These are phyloP conservation scores for Xestia ashworthii DNA, from an alignment of 2,888 invertebrate genomes.

Conservation along the genomic window DNA sequence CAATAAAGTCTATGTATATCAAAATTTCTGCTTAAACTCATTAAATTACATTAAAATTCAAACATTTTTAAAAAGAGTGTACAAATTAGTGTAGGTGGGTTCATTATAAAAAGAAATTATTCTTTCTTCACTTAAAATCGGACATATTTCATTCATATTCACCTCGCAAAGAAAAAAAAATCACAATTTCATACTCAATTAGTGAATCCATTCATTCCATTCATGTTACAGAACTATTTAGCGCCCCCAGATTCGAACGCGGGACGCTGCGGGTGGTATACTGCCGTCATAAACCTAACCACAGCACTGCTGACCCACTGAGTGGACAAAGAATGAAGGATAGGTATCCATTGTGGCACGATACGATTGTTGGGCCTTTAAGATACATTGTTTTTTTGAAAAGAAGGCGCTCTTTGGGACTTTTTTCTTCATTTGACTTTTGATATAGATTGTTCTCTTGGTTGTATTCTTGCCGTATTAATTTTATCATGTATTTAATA, in stretches of 20 bases:
- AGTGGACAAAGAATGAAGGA: constrained; percentile 63
- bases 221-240: constrained; percentile 73
- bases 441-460: not conserved
- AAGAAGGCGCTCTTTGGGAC: not conserved
- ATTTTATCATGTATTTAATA: not conserved
- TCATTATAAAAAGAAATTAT: not conserved
- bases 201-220: constrained; percentile 70
- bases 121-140: not conserved
- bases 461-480: not conserved
- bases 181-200: constrained; percentile 68
- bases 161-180: constrained; percentile 30
- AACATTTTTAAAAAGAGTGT: no score
- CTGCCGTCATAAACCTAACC: constrained; percentile 82
- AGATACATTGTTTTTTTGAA: not conserved
- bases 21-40: not conserved
- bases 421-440: not conserved
- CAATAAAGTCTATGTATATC: not conserved
- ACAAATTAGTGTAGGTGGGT: no score
- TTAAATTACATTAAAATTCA: not conserved
- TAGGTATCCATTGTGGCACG: constrained; percentile 75
- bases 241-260: constrained; percentile 70
- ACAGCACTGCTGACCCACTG: constrained; percentile 79
- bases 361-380: constrained; percentile 49
- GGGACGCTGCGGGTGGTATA: constrained; percentile 87
- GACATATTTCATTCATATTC: constrained; percentile 13